Conservation (phyloP, 2,888 invertebrate genomes). For the Meteorus colon region DNA sequence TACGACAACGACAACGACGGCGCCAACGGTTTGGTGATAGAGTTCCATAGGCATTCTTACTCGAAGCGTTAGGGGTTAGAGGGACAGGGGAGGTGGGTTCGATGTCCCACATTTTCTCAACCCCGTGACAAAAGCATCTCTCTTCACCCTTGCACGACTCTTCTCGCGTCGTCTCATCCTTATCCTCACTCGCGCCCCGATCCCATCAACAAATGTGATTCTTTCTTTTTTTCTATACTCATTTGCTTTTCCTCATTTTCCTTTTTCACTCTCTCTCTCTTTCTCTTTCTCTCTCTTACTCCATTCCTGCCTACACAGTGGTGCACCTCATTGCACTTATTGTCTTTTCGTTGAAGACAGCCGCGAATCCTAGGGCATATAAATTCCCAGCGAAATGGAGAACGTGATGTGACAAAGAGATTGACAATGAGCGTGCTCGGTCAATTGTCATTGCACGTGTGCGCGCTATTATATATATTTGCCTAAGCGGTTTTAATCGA, state of each 20-base stretch:
- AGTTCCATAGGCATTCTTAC: conserved; percentile 8
- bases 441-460: conserved; percentile 14
- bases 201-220: conserved; percentile 60
- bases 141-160: conserved; percentile 36
- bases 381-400: conserved; percentile 28
- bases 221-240: conserved; percentile 29
- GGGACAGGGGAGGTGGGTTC: conserved; percentile 57
- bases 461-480: conserved; percentile 1
- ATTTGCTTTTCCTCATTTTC: conserved; percentile 34
- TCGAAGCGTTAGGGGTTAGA: not conserved
- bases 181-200: conserved; percentile 51
- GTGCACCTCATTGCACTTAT: conserved; percentile 61
- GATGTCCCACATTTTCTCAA: conserved; percentile 66
- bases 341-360: conserved; percentile 52
- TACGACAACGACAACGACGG: conserved; percentile 14
- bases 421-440: conserved; percentile 27
- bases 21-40: conserved; percentile 4
- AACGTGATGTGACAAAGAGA: conserved; percentile 14
- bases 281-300: conserved; percentile 23
- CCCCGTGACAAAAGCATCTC: conserved; percentile 36
- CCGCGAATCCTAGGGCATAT: conserved; percentile 37
- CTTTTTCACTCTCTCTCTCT: conserved; percentile 27
- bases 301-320: conserved; percentile 47
- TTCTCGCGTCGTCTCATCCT: conserved; percentile 44
- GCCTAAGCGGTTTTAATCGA: conserved; percentile 24